Conservation (phyloP, 2,797 vertebrate genomes). For the Pteropus rufus region DNA sequence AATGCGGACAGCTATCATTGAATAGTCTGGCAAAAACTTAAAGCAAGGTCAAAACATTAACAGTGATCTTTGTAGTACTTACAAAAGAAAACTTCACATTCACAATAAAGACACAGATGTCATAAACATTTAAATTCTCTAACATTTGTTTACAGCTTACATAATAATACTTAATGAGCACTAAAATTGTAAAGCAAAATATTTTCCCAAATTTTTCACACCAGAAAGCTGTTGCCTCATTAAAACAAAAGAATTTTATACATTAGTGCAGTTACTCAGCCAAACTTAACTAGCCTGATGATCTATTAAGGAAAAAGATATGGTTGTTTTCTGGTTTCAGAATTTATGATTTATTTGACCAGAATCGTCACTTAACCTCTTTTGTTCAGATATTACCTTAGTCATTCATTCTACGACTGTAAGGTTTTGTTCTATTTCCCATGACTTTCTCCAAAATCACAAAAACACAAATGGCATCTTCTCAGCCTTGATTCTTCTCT, state of each 20-base stretch:
- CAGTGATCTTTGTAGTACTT: slow-evolving; percentile 42
- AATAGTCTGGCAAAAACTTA: slow-evolving; percentile 56
- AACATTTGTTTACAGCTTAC: slow-evolving; percentile 66
- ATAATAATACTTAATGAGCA: slow-evolving; percentile 56
- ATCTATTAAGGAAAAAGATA: slow-evolving; percentile 5
- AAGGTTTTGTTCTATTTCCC: background rate
- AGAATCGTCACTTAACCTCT: background rate
- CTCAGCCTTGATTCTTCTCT: background rate
- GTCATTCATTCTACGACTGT: background rate
- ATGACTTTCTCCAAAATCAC: background rate
- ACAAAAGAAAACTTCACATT: slow-evolving; percentile 56
- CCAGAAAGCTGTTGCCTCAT: slow-evolving; percentile 1
- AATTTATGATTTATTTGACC: background rate
- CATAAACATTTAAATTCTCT: slow-evolving; percentile 53
- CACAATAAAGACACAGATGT: slow-evolving; percentile 59
- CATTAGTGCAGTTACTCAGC: background rate
- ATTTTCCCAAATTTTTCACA: slow-evolving; percentile 48
- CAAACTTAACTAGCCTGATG: background rate
- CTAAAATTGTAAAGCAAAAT: slow-evolving; percentile 61
- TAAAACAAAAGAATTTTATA: slow-evolving; percentile 47
- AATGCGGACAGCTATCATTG: slow-evolving; percentile 53
- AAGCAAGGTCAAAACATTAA: slow-evolving; percentile 47
- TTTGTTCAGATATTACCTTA: background rate
- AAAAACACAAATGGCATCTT: background rate
- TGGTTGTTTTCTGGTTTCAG: background rate